These are phyloP conservation scores for Dreissena rostriformis DNA, from an alignment of 1,140 invertebrate species.

Conservation along the genomic window DNA sequence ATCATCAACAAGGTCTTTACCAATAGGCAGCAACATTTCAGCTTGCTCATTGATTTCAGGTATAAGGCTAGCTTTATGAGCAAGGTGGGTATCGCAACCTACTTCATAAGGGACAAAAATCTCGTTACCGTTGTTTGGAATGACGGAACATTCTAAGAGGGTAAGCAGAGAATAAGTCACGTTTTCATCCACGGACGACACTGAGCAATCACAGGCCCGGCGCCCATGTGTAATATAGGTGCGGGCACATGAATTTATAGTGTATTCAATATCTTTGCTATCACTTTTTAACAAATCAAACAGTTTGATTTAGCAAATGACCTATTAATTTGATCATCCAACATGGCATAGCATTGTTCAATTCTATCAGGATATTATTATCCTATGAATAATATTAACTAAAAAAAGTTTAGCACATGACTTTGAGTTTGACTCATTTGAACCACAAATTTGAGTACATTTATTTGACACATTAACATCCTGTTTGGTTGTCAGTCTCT, in stretches of 20 bases:
- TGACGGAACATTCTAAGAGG: conserved; percentile 54
- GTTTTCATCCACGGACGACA: not conserved
- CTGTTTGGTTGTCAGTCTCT: no score
- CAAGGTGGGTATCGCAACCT: not conserved
- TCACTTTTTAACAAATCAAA: conserved; percentile 33
- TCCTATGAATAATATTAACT: no score
- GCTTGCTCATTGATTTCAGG: not conserved
- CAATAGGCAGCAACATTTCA: conserved; percentile 37
- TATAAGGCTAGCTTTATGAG: not conserved
- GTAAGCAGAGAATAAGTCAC: not conserved
- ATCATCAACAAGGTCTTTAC: conserved; percentile 49
- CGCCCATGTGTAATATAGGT: not conserved
- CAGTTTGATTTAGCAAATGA: conserved; percentile 35
- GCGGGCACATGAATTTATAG: conserved; percentile 14
- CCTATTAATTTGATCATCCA: conserved; percentile 58
- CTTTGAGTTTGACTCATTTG: no score
- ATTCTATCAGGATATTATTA: conserved; percentile 38
- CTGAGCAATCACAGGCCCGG: not conserved
- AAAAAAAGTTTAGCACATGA: no score
- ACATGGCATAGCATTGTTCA: conserved; percentile 37
- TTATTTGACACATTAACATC: no score
- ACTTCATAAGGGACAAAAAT: conserved; percentile 48
- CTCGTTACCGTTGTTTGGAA: conserved; percentile 33
- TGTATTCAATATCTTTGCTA: not conserved
- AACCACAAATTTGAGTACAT: no score